Percentiles rank a stretch among this genome's conserved stretches.
Conservation (phyloP, 2,113 vertebrate species). For the Hippocampus comes region DNA sequence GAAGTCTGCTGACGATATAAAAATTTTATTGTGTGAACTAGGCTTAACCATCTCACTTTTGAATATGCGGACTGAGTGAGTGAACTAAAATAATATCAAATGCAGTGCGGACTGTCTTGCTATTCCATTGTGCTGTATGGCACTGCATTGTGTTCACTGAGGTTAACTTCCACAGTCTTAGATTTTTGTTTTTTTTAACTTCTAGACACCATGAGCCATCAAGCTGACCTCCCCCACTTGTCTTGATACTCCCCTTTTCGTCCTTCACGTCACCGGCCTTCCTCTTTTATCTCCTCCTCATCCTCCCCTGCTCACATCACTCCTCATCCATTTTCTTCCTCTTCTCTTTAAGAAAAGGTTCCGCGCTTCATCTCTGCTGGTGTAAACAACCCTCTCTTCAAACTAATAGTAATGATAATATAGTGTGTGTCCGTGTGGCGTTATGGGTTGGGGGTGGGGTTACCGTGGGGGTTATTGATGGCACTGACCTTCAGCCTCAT, state of each 20-base stretch:
- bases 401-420: not conserved
- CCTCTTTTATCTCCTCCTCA: not conserved
- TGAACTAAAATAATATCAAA: no score
- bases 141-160: no score
- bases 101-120: no score
- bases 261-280: not conserved
- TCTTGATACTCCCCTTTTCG: no score
- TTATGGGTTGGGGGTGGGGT: constrained; percentile 13
- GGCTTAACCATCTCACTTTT: no score
- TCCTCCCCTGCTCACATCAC: not conserved
- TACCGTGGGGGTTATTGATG: constrained; percentile 59
- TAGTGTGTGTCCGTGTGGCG: constrained; percentile 17
- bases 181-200: no score
- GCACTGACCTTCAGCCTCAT: constrained; percentile 54
- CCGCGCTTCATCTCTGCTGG: not conserved
- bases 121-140: no score
- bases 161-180: no score
- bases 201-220: not conserved
- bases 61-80: no score
- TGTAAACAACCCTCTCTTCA: constrained; percentile 5
- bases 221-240: not conserved
- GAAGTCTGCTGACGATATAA: no score
- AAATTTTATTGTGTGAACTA: no score
- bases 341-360: constrained; percentile 11
- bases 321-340: not conserved